Evolutionary conservation across 2,888 invertebrate species (phyloP).

Genomic region (Metalampra italica): DNA sequence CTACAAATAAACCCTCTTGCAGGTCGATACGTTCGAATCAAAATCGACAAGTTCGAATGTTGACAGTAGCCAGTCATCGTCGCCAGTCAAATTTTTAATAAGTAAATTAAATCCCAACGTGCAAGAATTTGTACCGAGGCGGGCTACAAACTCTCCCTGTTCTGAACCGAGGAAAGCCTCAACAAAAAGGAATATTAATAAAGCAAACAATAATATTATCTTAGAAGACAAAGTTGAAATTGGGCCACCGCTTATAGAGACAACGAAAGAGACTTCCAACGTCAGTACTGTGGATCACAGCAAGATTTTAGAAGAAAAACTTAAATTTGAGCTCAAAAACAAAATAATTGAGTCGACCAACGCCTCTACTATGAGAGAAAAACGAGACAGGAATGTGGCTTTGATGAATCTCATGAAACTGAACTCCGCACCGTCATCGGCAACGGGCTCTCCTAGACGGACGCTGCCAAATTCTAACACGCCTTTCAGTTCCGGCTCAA

Average conservation of each 20-base stretch:
- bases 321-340: conserved; percentile 28
- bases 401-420: conserved; percentile 47
- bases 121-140: conserved; percentile 40
- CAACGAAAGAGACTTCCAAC: background rate
- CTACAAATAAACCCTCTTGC: conserved; percentile 7
- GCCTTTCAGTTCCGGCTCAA: background rate
- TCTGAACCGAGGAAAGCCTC: too few relatives aligned
- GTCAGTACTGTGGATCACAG: too few relatives aligned
- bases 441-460: background rate
- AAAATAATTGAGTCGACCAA: conserved; percentile 36
- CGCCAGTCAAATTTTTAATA: conserved; percentile 18
- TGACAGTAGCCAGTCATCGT: background rate
- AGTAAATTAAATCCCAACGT: conserved; percentile 52
- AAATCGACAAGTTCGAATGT: background rate
- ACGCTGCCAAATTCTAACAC: background rate
- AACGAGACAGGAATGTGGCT: conserved; percentile 45
- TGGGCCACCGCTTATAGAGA: background rate
- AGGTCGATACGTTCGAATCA: conserved; percentile 17
- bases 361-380: conserved; percentile 26
- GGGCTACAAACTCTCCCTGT: background rate
- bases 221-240: background rate
- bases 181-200: background rate
- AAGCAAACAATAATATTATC: background rate
- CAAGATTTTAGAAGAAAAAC: conserved; percentile 6
- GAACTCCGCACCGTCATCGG: conserved; percentile 19